phyloP scores from a whole-genome alignment of 2,888 invertebrate species.

The Trissolcus japonicus region DNA sequence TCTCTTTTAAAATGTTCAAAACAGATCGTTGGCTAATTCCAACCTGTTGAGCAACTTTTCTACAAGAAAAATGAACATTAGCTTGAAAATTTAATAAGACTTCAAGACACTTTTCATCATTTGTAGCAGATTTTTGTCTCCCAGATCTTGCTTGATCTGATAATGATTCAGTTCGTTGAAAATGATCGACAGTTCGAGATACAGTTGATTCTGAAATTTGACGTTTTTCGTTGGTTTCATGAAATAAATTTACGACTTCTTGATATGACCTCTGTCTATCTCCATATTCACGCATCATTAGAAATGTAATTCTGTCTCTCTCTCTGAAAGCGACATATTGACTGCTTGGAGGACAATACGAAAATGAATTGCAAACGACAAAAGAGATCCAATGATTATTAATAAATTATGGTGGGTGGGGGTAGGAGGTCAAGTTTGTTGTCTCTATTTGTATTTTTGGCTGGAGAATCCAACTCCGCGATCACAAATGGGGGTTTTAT shows the following conservation, averaged over 20 bases:
- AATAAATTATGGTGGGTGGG: no score
- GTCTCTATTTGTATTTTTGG: no score
- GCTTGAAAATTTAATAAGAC: slow-evolving; percentile 4
- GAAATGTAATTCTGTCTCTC: neutral
- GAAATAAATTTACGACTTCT: neutral
- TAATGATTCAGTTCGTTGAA: neutral
- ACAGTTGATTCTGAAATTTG: neutral
- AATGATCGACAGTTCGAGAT: slow-evolving; percentile 2
- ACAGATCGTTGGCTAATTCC: neutral
- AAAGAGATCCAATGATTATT: no score
- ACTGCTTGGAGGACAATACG: neutral
- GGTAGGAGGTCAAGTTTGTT: no score
- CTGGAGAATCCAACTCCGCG: no score
- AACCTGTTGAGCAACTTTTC: slow-evolving; percentile 8
- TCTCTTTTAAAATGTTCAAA: neutral
- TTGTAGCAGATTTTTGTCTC: neutral
- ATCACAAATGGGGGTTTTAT: no score
- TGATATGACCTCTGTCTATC: neutral
- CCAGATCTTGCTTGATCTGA: neutral
- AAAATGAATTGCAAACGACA: neutral
- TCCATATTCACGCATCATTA: neutral
- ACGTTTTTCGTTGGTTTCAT: neutral
- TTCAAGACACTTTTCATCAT: neutral
- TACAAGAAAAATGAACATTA: slow-evolving; percentile 8
- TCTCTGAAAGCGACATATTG: neutral